These are phyloP conservation scores for Zosterops lateralis DNA, from an alignment of 2,113 vertebrate species.

Conservation along the genomic window DNA sequence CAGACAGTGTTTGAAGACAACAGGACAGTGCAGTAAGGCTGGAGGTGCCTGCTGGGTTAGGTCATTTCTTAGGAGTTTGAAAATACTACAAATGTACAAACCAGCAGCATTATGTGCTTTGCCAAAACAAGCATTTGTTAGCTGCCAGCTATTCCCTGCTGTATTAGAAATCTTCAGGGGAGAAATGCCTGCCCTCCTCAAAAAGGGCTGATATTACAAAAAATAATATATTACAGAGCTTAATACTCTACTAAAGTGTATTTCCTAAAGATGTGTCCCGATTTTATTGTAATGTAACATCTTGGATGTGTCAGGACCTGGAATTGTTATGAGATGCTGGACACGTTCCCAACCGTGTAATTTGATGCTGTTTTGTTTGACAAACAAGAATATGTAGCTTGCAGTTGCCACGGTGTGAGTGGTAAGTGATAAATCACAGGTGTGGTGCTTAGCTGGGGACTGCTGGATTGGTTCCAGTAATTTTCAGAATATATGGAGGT, in stretches of 20 bases:
- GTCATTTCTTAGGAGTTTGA: background rate
- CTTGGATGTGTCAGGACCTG: background rate
- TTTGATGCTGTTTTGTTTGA: slow-evolving; percentile 22
- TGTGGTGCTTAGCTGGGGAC: background rate
- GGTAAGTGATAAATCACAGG: slow-evolving; percentile 16
- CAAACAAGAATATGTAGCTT: background rate
- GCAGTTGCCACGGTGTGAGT: background rate
- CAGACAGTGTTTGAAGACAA: background rate
- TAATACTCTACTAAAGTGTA: background rate
- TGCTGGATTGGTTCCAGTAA: background rate
- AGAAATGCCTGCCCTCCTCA: background rate
- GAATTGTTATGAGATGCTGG: background rate
- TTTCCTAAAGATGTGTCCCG: background rate
- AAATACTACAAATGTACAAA: background rate
- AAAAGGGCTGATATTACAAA: background rate
- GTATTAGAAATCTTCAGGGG: background rate
- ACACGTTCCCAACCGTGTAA: background rate
- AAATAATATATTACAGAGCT: background rate
- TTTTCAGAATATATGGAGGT: background rate
- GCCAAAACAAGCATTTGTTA: background rate
- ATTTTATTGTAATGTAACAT: slow-evolving; percentile 1
- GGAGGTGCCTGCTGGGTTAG: background rate
- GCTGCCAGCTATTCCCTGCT: background rate
- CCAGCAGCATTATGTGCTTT: background rate
- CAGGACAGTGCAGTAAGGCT: background rate